Conservation (phyloP, 2,113 vertebrate species). For the Ivindomyrus marchei region DNA sequence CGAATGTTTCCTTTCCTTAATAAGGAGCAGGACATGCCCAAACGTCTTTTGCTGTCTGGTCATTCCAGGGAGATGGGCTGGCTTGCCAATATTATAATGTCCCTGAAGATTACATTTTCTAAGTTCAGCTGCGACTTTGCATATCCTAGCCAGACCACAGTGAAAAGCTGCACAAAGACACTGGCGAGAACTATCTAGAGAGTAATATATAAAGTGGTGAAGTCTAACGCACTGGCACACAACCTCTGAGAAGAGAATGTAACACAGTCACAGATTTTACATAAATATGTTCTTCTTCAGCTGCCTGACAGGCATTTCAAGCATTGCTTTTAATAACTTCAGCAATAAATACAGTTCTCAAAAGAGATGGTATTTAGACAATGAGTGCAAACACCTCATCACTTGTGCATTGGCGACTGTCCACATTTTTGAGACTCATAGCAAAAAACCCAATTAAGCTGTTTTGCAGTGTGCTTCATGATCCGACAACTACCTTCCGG, state of each 20-base stretch:
- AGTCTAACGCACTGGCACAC: background rate
- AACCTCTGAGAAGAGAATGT: background rate
- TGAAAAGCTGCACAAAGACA: background rate
- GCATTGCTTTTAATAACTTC: background rate
- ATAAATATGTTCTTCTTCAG: background rate
- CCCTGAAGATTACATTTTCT: slow-evolving; percentile 7
- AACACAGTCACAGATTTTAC: background rate
- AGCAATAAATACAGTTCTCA: background rate
- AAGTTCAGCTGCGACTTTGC: background rate
- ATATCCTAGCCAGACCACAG: background rate
- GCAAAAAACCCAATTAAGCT: background rate
- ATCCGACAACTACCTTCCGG: background rate
- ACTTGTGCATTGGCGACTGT: background rate
- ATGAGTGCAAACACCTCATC: background rate
- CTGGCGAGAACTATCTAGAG: background rate
- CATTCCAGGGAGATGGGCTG: background rate
- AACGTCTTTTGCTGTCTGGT: background rate
- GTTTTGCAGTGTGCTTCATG: background rate
- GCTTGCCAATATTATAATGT: background rate
- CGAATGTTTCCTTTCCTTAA: background rate
- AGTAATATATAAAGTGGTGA: background rate
- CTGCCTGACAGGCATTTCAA: background rate
- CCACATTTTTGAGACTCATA: background rate
- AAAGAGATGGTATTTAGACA: background rate
- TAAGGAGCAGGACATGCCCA: background rate